A percentile compares a stretch with the other conserved stretches of the same genome.
These are phyloP conservation scores for Trinectes maculatus DNA, from an alignment of 2,113 vertebrate species.

Conservation along the genomic window DNA sequence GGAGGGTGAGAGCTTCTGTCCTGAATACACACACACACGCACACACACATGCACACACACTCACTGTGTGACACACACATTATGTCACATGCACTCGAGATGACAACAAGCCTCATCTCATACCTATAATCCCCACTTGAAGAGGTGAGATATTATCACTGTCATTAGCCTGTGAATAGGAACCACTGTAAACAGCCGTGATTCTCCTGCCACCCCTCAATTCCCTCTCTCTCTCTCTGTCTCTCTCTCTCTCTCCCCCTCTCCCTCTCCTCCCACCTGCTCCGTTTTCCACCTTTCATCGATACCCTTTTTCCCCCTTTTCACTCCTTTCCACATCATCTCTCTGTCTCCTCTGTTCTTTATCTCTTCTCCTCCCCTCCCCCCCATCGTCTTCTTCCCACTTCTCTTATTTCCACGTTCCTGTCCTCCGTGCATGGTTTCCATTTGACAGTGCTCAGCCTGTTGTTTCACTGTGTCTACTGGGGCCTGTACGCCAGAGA, in stretches of 20 bases:
- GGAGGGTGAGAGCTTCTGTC: constrained; percentile 83
- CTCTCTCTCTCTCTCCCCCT: constrained; percentile 12
- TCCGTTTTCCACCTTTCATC: constrained; percentile 36
- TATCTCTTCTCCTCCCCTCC: neutral
- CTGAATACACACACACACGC: constrained; percentile 26
- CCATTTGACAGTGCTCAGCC: constrained; percentile 85
- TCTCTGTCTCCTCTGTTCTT: constrained; percentile 29
- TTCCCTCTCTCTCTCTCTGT: constrained; percentile 32
- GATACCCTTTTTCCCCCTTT: constrained; percentile 24
- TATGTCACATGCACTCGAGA: no score
- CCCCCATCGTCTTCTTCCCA: neutral
- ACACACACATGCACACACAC: constrained; percentile 28
- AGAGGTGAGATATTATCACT: constrained; percentile 59
- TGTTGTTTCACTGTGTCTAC: constrained; percentile 92
- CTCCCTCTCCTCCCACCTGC: constrained; percentile 22
- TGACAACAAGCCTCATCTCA: constrained; percentile 52
- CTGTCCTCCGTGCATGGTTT: constrained; percentile 29
- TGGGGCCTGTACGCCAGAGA: constrained; percentile 91
- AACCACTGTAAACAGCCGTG: constrained; percentile 49
- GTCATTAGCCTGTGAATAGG: constrained; percentile 67
- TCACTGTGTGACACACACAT: neutral
- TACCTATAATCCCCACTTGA: constrained; percentile 68
- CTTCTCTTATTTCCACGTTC: constrained; percentile 1
- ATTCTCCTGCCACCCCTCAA: constrained; percentile 39
- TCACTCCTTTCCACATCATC: constrained; percentile 11